A percentile compares a stretch with the other conserved stretches of the same genome.
phyloP scores from a whole-genome alignment of 2,113 vertebrate genomes.

The Ameiurus melas region DNA sequence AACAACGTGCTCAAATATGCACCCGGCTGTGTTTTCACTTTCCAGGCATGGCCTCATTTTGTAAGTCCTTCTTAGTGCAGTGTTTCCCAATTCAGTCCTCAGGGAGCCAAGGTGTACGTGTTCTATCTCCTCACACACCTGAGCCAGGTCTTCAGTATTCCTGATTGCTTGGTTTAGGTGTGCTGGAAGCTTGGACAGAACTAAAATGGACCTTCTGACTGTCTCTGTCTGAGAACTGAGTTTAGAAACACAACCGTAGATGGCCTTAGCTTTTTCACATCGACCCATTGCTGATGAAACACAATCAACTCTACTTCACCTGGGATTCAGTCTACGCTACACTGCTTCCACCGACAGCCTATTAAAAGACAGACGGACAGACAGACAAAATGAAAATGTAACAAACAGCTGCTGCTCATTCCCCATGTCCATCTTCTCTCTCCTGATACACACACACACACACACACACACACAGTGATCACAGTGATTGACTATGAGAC shows the following conservation, averaged over 20 bases:
- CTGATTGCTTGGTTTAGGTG: slow-evolving; percentile 20
- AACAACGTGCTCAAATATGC: background rate
- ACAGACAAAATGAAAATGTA: slow-evolving; percentile 22
- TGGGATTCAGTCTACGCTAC: background rate
- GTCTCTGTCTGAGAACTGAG: background rate
- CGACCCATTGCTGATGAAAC: slow-evolving; percentile 8
- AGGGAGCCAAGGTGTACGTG: background rate
- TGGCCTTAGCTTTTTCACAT: background rate
- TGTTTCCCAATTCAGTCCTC: slow-evolving; percentile 17
- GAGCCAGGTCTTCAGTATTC: slow-evolving; percentile 4
- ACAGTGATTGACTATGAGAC: slow-evolving; percentile 36
- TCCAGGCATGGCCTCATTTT: background rate
- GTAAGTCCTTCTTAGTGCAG: background rate
- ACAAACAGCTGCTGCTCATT: slow-evolving; percentile 48
- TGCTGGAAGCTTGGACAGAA: background rate
- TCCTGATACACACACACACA: slow-evolving; percentile 14
- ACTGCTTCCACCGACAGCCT: slow-evolving; percentile 26
- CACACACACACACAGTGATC: slow-evolving; percentile 5
- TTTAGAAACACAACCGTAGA: background rate
- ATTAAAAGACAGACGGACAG: slow-evolving; percentile 38
- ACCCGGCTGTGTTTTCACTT: background rate
- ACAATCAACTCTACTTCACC: background rate
- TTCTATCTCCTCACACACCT: slow-evolving; percentile 15
- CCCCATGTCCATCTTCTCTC: slow-evolving; percentile 53
- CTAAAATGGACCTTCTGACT: background rate